Conservation (phyloP, 2,797 vertebrate genomes). For the Tachyglossus aculeatus region DNA sequence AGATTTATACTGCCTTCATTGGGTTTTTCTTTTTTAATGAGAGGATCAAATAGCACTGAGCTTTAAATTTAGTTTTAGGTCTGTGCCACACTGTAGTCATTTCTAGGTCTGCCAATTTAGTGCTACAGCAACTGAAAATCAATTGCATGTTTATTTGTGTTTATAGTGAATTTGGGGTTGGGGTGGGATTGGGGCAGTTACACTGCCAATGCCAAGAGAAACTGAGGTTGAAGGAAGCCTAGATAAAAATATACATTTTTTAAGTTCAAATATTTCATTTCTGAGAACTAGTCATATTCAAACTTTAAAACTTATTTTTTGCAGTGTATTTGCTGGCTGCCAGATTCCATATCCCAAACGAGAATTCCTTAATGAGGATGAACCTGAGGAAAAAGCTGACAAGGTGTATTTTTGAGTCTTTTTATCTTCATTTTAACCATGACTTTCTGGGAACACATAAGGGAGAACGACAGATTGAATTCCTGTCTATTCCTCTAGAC, state of each 20-base stretch:
- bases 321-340: conserved; percentile 95
- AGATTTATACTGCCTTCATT: no score
- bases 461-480: no score
- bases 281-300: no score
- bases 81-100: no score
- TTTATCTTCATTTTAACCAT: no score
- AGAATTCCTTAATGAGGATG: conserved; percentile 97
- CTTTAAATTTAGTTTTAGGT: no score
- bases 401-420: no score
- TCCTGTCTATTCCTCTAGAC: no score
- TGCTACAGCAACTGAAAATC: background rate
- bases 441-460: no score
- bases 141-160: background rate
- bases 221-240: background rate
- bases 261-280: conserved; percentile 3
- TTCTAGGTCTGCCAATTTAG: background rate
- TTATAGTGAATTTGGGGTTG: background rate
- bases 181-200: background rate
- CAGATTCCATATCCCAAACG: conserved; percentile 98
- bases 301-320: conserved; percentile 51
- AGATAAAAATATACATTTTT: conserved; percentile 1
- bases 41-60: no score
- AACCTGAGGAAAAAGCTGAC: conserved; percentile 95
- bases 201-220: background rate
- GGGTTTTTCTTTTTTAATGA: no score